Conservation (phyloP, 2,888 invertebrate genomes). For the Argyra leucocephala region DNA sequence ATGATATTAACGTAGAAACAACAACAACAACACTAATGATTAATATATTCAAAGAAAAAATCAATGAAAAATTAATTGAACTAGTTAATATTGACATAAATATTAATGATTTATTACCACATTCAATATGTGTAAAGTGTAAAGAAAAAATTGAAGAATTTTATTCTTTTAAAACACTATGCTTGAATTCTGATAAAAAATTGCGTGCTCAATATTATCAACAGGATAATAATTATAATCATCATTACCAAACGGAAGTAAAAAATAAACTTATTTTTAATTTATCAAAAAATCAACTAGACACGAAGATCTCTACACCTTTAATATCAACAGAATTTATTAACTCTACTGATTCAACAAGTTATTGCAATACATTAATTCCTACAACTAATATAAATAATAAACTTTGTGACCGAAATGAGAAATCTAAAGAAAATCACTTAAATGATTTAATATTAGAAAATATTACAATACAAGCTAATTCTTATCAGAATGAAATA, state of each 20-base stretch:
- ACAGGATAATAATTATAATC: background rate
- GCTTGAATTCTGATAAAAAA: background rate
- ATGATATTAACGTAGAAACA: background rate
- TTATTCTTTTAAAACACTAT: background rate
- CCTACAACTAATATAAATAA: background rate
- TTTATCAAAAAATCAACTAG: background rate
- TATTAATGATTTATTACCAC: conserved; percentile 3
- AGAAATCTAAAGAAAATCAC: background rate
- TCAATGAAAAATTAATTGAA: conserved; percentile 6
- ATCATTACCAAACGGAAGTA: background rate
- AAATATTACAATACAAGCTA: background rate
- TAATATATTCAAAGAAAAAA: background rate
- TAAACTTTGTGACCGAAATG: background rate
- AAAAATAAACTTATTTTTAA: background rate
- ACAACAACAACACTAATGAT: background rate
- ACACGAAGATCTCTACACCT: background rate
- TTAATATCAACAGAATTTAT: too few relatives aligned
- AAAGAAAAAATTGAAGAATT: background rate
- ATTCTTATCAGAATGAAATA: background rate
- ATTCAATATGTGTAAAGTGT: background rate
- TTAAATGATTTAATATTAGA: background rate
- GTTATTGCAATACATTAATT: background rate
- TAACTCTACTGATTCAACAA: background rate
- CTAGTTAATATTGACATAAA: background rate
- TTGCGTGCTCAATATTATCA: background rate